Percentiles rank a stretch among this genome's conserved stretches.
These are phyloP conservation scores for Vespertilio murinus DNA, from an alignment of 2,797 vertebrate genomes.

Conservation along the genomic window DNA sequence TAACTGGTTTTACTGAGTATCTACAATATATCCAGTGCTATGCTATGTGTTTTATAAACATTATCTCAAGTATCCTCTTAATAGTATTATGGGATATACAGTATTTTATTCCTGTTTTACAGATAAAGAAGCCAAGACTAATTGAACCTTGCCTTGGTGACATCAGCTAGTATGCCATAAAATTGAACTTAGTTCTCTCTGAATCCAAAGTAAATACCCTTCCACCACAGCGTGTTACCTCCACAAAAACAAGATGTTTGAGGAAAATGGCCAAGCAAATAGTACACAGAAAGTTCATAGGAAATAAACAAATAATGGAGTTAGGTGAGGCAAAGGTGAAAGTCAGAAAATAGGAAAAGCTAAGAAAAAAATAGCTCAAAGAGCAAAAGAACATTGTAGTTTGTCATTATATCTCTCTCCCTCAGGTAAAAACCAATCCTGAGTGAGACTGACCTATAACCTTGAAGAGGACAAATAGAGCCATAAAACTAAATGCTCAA, in stretches of 20 bases:
- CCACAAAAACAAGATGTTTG: neutral
- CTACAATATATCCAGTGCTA: neutral
- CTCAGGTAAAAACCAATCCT: neutral
- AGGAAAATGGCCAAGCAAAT: neutral
- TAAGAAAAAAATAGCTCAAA: neutral
- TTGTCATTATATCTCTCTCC: neutral
- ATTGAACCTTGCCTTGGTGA: neutral
- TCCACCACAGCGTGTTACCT: neutral
- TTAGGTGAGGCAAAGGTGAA: neutral
- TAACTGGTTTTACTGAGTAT: neutral
- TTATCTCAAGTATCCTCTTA: conserved; percentile 54
- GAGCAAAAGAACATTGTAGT: neutral
- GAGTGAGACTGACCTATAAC: neutral
- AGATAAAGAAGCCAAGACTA: conserved; percentile 24
- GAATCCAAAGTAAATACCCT: neutral
- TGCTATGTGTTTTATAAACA: neutral
- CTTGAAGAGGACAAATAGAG: conserved; percentile 44
- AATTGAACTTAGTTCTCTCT: neutral
- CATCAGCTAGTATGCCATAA: neutral
- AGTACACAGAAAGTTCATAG: neutral
- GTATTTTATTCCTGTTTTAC: neutral
- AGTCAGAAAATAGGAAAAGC: conserved; percentile 8
- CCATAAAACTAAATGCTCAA: neutral
- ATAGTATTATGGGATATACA: neutral
- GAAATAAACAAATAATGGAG: neutral